These are phyloP conservation scores for Dipodomys stephensi DNA, from an alignment of 2,113 vertebrate genomes.

Conservation along the genomic window DNA sequence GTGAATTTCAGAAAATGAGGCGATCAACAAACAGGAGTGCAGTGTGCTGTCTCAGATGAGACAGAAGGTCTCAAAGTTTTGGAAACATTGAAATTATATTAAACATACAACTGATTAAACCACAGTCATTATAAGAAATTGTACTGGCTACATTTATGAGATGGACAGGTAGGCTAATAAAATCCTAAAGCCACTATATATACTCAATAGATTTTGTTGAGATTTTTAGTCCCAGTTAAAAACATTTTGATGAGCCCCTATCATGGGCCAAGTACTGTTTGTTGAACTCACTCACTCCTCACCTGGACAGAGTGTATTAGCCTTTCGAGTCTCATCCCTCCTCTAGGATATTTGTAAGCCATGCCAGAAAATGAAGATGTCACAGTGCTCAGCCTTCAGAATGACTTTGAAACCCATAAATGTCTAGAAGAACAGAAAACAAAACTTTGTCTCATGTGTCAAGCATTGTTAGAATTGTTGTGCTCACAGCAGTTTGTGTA, in stretches of 20 bases:
- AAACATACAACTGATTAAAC: too few species aligned
- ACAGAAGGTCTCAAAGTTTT: too few species aligned
- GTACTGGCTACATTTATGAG: constrained; percentile 59
- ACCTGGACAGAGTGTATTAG: neutral
- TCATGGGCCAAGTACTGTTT: neutral
- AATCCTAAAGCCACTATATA: neutral
- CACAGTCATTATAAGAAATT: too few species aligned
- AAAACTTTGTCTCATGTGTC: too few species aligned
- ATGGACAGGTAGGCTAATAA: constrained; percentile 35
- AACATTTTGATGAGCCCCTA: neutral
- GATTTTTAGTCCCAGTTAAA: neutral
- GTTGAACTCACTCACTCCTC: neutral
- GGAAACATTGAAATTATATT: too few species aligned
- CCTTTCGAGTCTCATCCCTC: neutral
- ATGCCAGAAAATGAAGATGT: neutral
- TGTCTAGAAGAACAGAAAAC: constrained; percentile 7
- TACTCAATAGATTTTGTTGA: constrained; percentile 55
- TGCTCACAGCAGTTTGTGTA: too few species aligned
- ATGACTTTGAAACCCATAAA: constrained; percentile 4
- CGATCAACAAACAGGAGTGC: too few species aligned
- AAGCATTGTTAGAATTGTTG: too few species aligned
- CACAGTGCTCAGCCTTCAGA: neutral
- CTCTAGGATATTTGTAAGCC: neutral
- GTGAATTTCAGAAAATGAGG: too few species aligned
- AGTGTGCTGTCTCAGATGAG: too few species aligned